Conservation (phyloP, 2,113 vertebrate species). For the Macroglossus sobrinus region DNA sequence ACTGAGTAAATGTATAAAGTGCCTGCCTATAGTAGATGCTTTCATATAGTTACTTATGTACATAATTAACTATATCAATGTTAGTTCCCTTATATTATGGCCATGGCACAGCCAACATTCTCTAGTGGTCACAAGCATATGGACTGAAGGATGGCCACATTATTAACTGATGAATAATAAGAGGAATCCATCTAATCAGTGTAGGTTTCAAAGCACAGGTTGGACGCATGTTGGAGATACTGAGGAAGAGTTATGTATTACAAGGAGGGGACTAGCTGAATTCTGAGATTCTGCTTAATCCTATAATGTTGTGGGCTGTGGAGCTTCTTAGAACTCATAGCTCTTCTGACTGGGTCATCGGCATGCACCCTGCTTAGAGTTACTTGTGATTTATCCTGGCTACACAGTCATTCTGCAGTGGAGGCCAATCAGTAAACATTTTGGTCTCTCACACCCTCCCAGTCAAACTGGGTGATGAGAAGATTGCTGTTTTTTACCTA, state of each 20-base stretch:
- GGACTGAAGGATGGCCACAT: background rate
- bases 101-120: background rate
- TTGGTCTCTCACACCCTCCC: background rate
- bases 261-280: background rate
- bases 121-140: background rate
- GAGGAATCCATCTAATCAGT: background rate
- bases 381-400: background rate
- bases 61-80: background rate
- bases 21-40: background rate
- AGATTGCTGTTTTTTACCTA: background rate
- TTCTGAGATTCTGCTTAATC: background rate
- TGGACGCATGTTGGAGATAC: background rate
- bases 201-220: background rate
- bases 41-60: background rate
- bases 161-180: background rate
- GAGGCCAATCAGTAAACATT: background rate
- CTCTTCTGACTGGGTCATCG: background rate
- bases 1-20: background rate
- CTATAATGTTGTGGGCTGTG: background rate
- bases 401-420: background rate
- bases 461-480: background rate
- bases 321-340: background rate
- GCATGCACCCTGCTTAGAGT: background rate
- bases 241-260: background rate
- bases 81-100: background rate